Conservation (phyloP, 2,888 invertebrate species). For the Diarsia brunnea region DNA sequence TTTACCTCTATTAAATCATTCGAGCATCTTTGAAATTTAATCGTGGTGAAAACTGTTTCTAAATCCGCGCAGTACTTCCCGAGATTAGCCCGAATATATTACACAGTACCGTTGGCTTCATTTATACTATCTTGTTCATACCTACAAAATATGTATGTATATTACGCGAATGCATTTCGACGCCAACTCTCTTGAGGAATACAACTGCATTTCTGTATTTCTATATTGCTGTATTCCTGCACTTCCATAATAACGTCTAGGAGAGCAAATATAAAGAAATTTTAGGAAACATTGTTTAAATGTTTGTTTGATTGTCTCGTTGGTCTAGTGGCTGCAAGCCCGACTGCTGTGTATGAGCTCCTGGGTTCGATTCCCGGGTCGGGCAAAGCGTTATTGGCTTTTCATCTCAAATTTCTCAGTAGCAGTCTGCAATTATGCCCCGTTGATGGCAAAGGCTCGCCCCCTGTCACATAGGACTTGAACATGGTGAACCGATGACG, state of each 20-base stretch:
- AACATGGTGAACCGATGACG: too few species aligned
- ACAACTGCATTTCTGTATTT: slow-evolving; percentile 37
- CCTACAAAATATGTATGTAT: slow-evolving; percentile 40
- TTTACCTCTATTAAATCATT: too few species aligned
- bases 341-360: too few species aligned
- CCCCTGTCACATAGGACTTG: too few species aligned
- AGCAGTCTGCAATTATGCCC: too few species aligned
- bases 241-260: slow-evolving; percentile 13
- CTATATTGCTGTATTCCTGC: slow-evolving; percentile 26
- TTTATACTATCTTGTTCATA: slow-evolving; percentile 28
- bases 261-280: slow-evolving; percentile 39
- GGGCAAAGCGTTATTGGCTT: too few species aligned
- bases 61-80: slow-evolving; percentile 45
- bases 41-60: slow-evolving; percentile 33
- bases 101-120: slow-evolving; percentile 28
- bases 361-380: too few species aligned
- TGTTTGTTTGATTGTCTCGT: too few species aligned
- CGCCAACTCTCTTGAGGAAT: slow-evolving; percentile 46
- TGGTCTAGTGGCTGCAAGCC: too few species aligned
- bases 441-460: too few species aligned
- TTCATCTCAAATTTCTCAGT: too few species aligned
- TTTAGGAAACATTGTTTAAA: slow-evolving; percentile 52
- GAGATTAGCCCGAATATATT: slow-evolving; percentile 58
- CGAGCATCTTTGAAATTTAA: too few species aligned
- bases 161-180: slow-evolving; percentile 47